Base-by-base conservation (phyloP, 2,888 invertebrate genomes). In the Cephus pygmeus region DNA sequence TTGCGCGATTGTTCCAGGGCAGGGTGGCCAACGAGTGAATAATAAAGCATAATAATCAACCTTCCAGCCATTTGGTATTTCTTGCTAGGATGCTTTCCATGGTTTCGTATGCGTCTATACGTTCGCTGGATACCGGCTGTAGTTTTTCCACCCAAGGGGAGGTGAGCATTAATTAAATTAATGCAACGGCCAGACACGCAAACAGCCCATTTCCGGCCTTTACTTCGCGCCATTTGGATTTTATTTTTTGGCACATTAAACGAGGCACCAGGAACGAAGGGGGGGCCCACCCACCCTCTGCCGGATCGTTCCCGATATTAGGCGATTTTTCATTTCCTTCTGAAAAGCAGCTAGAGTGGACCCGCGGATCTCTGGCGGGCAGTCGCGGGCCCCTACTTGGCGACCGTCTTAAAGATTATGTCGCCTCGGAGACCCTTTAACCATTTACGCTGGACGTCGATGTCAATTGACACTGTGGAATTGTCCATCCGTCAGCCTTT, bases 81-180 rank as follows among this genome's bases (percentile, higher is more conserved):
- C 71, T 78, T 68, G 76, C 71, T 79, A 80, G 56, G 79, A 73
- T 40, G 40, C 1, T 15, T 6, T 40, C 40, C 40, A 40, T 40
- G 40, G 0, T 40, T 40, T 40, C 40, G 15, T 40, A 40, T 40
- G 15, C 15, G 15, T 15, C 40, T 40, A 15, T 15, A 40, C 40
- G 40, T 40, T 40, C 40, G 40, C 40, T 40, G 40, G 15, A 40
- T 6, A 6, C 0, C 4, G 40, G 4, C 4, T 40, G 12, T 40
- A 40, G 40, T 79, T 79, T 82, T 85, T 77, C 79, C 76, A 81
- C 74, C 69, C 73, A 30, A 15, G 35, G 11, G 23, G n/a, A 34
- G 34, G 12, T 80, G 77, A 76, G 80, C 81, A 83, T 85, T 85
- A 84, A 84, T 85, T 86, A 83, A 84, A 86, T 85, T 86, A 86